Percentiles rank a stretch among this genome's conserved stretches.
phyloP scores from a whole-genome alignment of 2,113 vertebrate species.

The Caranx ignobilis region DNA sequence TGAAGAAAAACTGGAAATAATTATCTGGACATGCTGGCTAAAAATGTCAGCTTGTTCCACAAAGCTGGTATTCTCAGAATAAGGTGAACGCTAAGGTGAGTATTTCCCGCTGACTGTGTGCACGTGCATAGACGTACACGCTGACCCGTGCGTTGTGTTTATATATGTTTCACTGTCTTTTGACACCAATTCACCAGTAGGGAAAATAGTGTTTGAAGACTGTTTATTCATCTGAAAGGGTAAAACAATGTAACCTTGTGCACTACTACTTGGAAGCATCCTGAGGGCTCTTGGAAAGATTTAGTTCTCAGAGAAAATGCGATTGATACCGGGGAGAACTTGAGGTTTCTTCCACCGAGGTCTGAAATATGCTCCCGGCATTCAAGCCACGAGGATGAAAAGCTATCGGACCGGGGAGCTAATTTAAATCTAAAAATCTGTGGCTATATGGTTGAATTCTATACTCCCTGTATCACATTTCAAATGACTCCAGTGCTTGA shows the following conservation, averaged over 20 bases:
- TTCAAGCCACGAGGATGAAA: conserved; percentile 67
- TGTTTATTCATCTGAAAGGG: conserved; percentile 70
- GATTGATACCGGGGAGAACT: conserved; percentile 68
- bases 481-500: conserved; percentile 70
- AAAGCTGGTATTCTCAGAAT: not conserved
- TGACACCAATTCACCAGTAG: conserved; percentile 54
- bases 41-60: not conserved
- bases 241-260: conserved; percentile 79
- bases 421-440: conserved; percentile 70
- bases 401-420: conserved; percentile 50
- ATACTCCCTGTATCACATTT: conserved; percentile 64
- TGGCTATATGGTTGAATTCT: conserved; percentile 65
- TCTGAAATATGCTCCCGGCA: conserved; percentile 66
- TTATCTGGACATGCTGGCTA: conserved; percentile 6
- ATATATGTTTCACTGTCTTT: conserved; percentile 27
- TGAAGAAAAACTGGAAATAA: conserved; percentile 21
- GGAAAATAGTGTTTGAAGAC: conserved; percentile 63
- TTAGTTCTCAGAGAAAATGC: conserved; percentile 64
- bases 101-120: not conserved
- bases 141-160: conserved; percentile 19
- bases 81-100: not conserved
- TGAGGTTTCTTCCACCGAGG: conserved; percentile 64
- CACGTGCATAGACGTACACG: not conserved
- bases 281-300: conserved; percentile 73
- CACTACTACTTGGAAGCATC: conserved; percentile 70